These are phyloP conservation scores for Drosophila incognita DNA, from an alignment of 2,888 invertebrate species.

Conservation along the genomic window DNA sequence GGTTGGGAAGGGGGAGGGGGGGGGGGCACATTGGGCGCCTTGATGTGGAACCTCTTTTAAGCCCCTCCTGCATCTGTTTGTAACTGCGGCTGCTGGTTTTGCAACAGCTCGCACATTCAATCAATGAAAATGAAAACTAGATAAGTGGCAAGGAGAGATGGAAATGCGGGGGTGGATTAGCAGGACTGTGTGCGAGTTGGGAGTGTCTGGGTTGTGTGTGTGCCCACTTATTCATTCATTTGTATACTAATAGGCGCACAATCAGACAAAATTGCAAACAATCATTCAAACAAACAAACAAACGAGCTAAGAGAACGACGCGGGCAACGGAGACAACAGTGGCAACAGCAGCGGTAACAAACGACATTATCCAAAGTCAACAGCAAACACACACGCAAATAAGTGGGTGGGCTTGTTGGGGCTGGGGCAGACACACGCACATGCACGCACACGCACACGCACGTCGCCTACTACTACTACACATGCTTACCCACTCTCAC, in stretches of 20 bases:
- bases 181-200: constrained; percentile 18
- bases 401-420: background rate
- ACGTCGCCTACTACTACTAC: background rate
- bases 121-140: constrained; percentile 73
- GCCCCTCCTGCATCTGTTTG: background rate
- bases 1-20: background rate
- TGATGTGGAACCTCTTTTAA: background rate
- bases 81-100: constrained; percentile 30
- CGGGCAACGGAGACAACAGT: constrained; percentile 4
- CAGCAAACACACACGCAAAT: constrained; percentile 48
- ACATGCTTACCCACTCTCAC: constrained; percentile 7
- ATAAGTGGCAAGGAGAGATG: constrained; percentile 4
- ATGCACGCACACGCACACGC: constrained; percentile 13
- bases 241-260: constrained; percentile 79
- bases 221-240: constrained; percentile 76
- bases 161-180: constrained; percentile 3
- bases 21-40: background rate
- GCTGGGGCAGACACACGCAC: constrained; percentile 28
- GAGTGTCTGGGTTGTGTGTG: constrained; percentile 26
- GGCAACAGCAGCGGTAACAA: constrained; percentile 55
- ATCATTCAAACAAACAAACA: constrained; percentile 69
- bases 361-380: constrained; percentile 80
- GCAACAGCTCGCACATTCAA: constrained; percentile 65
- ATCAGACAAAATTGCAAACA: constrained; percentile 74
- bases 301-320: constrained; percentile 19